Evolutionary conservation across 2,797 vertebrate species (phyloP), one percentile per base, ranked within the genome.

Genomic region (Miichthys miiuy): DNA sequence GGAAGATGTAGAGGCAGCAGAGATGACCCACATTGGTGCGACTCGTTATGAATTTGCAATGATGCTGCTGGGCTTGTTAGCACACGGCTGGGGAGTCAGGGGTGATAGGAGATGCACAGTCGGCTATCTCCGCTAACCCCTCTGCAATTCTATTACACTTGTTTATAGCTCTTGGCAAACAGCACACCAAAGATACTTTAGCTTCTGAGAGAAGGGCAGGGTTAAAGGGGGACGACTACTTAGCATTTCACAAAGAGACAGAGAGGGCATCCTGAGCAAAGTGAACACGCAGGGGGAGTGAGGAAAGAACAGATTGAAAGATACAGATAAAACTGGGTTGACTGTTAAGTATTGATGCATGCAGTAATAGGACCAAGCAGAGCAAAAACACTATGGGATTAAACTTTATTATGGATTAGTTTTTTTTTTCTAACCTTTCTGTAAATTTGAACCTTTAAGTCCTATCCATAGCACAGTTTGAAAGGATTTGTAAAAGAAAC

Each of bases 121-220:
- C 63, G 67, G 85, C 90, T 89, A 88, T 90, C 89, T 87, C 83
- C 3, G 85, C 88, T 90, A 92, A 90, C 86, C 91, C 84, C 80
- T 81, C 85, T 77, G 87, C 92, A 89, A 90, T 94, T 94, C 89
- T 90, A 92, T 93, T 92, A 91, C 86, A 90, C 87, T 93, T 92
- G 91, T 93, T 94, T 93, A 91, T 92, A 80, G 91, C 91, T 92
- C 75, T 90, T 94, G 92, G 91, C 93, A 94, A 93, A 90, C 64
- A 65, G 85, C 83, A 75, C 81, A 86, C 85, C 81, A 89, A 92
- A 93, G 87, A 90, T 91, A 89, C 69, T 81, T 88, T 72, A 80
- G 89, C 84, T 82, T 87, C 70, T 75, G 64, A 87, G 80, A 87
- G 75, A 91, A 83, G 80, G 84, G 77, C 65, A 70, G 76, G 88